Evolutionary conservation across 2,113 vertebrate species (phyloP).

Genomic region (Protobothrops mucrosquamatus): DNA sequence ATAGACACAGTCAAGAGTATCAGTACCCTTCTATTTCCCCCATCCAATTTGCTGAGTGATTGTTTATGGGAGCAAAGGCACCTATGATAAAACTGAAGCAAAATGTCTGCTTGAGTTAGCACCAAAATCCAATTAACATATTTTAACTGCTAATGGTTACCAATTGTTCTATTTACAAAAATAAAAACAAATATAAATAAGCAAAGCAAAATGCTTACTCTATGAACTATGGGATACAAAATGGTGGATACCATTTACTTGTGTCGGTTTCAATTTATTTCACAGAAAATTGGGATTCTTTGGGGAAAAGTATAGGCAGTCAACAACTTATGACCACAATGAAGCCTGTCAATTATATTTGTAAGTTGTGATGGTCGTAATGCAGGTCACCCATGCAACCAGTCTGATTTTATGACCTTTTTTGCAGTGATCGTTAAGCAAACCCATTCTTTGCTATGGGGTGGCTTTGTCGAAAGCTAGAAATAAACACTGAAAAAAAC

Average conservation of each 20-base stretch:
- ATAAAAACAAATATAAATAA: neutral
- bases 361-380: neutral
- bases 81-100: neutral
- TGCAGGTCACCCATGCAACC: too few relatives aligned
- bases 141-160: neutral
- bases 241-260: neutral
- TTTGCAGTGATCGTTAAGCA: neutral
- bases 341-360: neutral
- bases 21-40: neutral
- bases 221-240: neutral
- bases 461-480: neutral
- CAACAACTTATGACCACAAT: neutral
- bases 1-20: neutral
- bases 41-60: neutral
- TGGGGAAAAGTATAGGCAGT: neutral
- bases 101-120: neutral
- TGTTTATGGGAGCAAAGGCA: neutral
- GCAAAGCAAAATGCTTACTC: neutral
- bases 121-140: neutral
- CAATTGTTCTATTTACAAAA: neutral
- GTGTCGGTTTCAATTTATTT: neutral
- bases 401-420: neutral
- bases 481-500: neutral
- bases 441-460: neutral
- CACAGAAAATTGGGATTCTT: neutral